Conservation (phyloP, 2,113 vertebrate species). For the Maccullochella peelii region DNA sequence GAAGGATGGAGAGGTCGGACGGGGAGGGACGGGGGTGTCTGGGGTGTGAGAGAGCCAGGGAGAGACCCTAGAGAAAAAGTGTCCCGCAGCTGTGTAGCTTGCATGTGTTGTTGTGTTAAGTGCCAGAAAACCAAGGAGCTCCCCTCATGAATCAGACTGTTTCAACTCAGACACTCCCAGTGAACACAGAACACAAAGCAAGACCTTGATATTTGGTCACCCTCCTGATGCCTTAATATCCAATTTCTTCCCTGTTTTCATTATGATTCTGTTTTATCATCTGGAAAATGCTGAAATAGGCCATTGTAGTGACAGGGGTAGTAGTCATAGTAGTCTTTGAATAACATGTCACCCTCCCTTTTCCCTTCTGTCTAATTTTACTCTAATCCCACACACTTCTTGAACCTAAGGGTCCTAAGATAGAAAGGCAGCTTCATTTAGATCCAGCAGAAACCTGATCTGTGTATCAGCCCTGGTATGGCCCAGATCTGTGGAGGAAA, state of each 20-base stretch:
- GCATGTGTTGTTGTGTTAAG: slow-evolving; percentile 61
- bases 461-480: slow-evolving; percentile 36
- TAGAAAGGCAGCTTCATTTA: slow-evolving; percentile 44
- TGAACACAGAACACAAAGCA: slow-evolving; percentile 17
- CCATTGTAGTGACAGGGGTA: background rate
- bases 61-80: slow-evolving; percentile 37
- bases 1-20: slow-evolving; percentile 52
- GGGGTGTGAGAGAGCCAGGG: slow-evolving; percentile 35
- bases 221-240: background rate
- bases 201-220: slow-evolving; percentile 21
- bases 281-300: background rate
- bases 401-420: slow-evolving; percentile 18
- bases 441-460: slow-evolving; percentile 50
- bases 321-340: background rate
- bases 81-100: slow-evolving; percentile 71
- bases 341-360: slow-evolving; percentile 7
- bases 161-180: slow-evolving; percentile 53
- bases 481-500: slow-evolving; percentile 49
- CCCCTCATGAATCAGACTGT: slow-evolving; percentile 44
- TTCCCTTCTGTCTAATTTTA: slow-evolving; percentile 22
- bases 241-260: background rate
- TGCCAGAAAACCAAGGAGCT: slow-evolving; percentile 63
- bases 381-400: slow-evolving; percentile 46
- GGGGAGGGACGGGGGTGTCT: slow-evolving; percentile 43
- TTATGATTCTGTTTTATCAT: background rate